Conservation (phyloP, 1,140 invertebrate genomes). For the Magallana angulata region DNA sequence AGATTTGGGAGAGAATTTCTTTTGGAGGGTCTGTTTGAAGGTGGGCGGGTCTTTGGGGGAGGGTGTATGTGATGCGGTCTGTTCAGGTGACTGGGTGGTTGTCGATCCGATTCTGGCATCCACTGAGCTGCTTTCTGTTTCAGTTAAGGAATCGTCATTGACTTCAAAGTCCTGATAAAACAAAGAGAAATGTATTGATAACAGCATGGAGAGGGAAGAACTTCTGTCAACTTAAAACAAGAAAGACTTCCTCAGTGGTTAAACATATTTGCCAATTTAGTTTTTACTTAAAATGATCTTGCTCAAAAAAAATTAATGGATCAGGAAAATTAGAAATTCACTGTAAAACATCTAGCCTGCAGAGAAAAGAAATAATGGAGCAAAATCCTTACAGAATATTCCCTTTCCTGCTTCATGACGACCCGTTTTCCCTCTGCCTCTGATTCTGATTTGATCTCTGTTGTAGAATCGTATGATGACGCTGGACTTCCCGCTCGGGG, state of each 20-base stretch:
- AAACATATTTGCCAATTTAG: no score
- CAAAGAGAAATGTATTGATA: no score
- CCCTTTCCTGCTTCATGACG: slow-evolving; percentile 38
- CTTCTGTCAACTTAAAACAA: no score
- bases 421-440: slow-evolving; percentile 56
- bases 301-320: no score
- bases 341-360: not conserved
- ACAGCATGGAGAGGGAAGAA: no score
- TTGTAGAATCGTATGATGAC: slow-evolving; percentile 19
- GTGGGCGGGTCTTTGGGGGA: not conserved
- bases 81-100: not conserved
- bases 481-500: not conserved
- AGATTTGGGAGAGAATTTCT: not conserved
- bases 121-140: not conserved
- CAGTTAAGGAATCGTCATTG: not conserved
- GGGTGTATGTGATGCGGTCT: not conserved
- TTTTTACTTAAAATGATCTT: no score
- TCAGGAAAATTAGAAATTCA: not conserved
- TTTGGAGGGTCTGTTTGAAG: not conserved
- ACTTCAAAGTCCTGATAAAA: not conserved
- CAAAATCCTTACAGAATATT: not conserved
- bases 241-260: no score
- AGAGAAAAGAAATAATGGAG: not conserved
- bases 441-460: slow-evolving; percentile 29
- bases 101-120: not conserved